Base-by-base conservation (phyloP, 1,140 invertebrate genomes). In the Pygmarrhopalites habei region DNA sequence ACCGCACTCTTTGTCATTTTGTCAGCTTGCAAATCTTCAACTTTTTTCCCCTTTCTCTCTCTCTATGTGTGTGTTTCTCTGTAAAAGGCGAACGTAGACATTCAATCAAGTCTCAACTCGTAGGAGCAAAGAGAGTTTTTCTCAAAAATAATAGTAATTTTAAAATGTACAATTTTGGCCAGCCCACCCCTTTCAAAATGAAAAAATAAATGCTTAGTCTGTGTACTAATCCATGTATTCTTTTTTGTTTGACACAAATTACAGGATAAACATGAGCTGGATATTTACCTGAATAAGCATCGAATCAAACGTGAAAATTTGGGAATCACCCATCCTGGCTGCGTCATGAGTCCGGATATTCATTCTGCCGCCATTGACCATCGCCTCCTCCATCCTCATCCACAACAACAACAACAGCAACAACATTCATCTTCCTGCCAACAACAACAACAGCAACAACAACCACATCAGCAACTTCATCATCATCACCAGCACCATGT, bases 401-500 rank as follows among this genome's bases (percentile, higher is more conserved):
- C 12, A 12, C 51, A 53, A 4, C 51, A 53, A 30, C 44, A 47
- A 5, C 44, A 47, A 5, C 44, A 5, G 4, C 49, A 52, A 7
- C 7, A 5, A 7, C 44, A n/a, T 25, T 47, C 44, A 7, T 7
- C 51, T 21, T 17, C 29, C 32, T 15, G 5, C 5, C 5, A 35
- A 17, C 75, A 74, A 56, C 74, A 73, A 0, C 72, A 71, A 2
- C 49, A 14, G 2, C 7, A 4, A 25, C 57, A 55, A 29, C 46
- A 28, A 23, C 29, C 29, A 26, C 56, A 53, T 29, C 59, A 47
- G 29, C 72, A 71, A 4, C 43, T 25, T 3, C 23, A 7, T 21
- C 51, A 55, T 44, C 73, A 78, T 62, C 43, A 78, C 79, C 80
- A 0, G 75, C 79, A 73, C 79, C 49, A 79, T 74, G 59, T 75